Percentiles rank a stretch among this genome's conserved stretches.
Conservation (phyloP, 2,113 vertebrate species). For the Connochaetes taurinus region DNA sequence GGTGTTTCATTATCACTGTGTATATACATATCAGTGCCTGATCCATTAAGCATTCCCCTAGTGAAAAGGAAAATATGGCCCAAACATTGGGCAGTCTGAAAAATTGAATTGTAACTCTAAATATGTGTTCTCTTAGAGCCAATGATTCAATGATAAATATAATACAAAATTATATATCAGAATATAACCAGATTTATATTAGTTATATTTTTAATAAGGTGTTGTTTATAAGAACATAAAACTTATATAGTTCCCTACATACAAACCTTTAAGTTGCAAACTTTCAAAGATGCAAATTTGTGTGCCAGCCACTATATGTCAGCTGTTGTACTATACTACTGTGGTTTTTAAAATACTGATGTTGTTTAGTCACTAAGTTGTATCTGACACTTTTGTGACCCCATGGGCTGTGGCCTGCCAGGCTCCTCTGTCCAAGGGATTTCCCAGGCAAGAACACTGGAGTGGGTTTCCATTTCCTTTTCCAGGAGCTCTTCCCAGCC, state of each 20-base stretch:
- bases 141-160: neutral
- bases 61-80: neutral
- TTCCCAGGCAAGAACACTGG: neutral
- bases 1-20: neutral
- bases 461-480: neutral
- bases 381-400: neutral
- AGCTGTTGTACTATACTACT: neutral
- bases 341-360: neutral
- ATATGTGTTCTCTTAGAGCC: neutral
- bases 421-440: neutral
- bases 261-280: neutral
- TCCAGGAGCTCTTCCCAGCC: neutral
- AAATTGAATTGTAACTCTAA: conserved; percentile 10
- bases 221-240: neutral
- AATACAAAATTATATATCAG: neutral
- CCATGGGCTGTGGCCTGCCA: neutral
- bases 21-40: neutral
- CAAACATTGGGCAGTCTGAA: neutral
- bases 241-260: neutral
- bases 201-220: neutral
- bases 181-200: neutral
- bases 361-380: neutral
- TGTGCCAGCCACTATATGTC: neutral
- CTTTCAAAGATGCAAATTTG: neutral
- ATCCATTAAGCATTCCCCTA: neutral